phyloP scores from a whole-genome alignment of 1,140 invertebrate genomes.

The Campoletis sonorensis region DNA sequence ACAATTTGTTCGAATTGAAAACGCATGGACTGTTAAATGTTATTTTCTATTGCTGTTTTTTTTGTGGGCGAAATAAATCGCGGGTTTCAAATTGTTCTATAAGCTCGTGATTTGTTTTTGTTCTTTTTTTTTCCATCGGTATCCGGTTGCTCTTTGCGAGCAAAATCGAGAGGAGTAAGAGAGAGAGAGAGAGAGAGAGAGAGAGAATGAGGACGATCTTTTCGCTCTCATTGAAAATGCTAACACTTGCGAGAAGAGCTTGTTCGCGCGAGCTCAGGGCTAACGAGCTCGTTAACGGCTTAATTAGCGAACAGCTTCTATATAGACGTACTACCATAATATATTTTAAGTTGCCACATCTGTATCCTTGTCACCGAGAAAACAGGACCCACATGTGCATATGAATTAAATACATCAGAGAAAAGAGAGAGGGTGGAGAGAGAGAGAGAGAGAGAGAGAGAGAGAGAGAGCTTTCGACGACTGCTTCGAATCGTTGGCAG shows the following conservation, averaged over 20 bases:
- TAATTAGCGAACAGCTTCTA: slow-evolving; percentile 51
- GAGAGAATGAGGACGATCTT: slow-evolving; percentile 4
- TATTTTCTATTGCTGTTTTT: no score
- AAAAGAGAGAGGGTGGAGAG: background rate
- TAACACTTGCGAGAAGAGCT: slow-evolving; percentile 13
- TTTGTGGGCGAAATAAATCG: background rate
- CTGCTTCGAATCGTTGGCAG: background rate
- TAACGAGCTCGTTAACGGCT: slow-evolving; percentile 53
- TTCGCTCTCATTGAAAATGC: slow-evolving; percentile 32
- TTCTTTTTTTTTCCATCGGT: background rate
- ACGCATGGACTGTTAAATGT: no score
- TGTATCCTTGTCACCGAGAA: background rate
- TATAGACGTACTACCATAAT: slow-evolving; percentile 28
- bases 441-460: slow-evolving; percentile 8
- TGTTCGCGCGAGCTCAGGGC: slow-evolving; percentile 33
- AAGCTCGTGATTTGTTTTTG: slow-evolving; percentile 18
- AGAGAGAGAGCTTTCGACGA: background rate
- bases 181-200: background rate
- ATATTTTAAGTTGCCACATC: background rate
- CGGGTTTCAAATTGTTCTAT: background rate
- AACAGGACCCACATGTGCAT: background rate
- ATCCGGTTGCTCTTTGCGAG: background rate
- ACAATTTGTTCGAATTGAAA: no score
- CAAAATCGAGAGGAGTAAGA: background rate
- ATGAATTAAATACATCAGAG: background rate